Evolutionary conservation across 2,888 invertebrate genomes (phyloP), one percentile per base, ranked within the genome.

Genomic region (Ganaspis brasiliensis): DNA sequence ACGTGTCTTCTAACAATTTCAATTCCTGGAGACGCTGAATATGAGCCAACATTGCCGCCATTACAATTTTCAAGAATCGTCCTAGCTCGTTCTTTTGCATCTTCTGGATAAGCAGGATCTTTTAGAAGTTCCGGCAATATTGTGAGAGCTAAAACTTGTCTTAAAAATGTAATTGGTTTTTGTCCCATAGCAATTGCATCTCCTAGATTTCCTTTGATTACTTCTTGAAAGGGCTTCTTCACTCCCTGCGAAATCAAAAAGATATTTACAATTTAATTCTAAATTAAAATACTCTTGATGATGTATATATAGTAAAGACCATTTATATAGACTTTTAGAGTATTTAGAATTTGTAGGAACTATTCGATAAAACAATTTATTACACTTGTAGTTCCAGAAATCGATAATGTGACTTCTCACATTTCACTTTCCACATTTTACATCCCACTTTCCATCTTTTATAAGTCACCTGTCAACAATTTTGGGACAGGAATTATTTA

Each of bases 101-200:
- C 99, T 0, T 93, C 93, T 0, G 98, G 98, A 88, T 96, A 97
- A 0, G 92, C 91, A 0, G 94, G 92, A 79, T 94, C 95, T 14
- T 96, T 92, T 74, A 98, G 92, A 52, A 98, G 92, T 21, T 92
- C 90, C 0, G 98, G 98, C 80, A 95, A 94, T 2, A 95, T 91
- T 40, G 96, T 95, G 76, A 98, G 92, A 0, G 98, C 95, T 85
- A 99, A 88, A 35, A 99, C 98, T 94, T 99, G 98, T 88, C 99
- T 94, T 83, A 99, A 94, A 91, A 97, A 99, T 0, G 98, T 99
- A 84, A 99, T 95, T 16, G 99, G 99, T 71, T 93, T 92, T 91
- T 99, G 99, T 37, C 98, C 98, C 96, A 98, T 98, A 0, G 99
- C 99, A 93, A 99, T 99, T 75, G 98, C 98, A 92, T 99, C 99